Evolutionary conservation across 2,888 invertebrate species (phyloP), one percentile per base, ranked within the genome.

Genomic region (Crioceris asparagi): DNA sequence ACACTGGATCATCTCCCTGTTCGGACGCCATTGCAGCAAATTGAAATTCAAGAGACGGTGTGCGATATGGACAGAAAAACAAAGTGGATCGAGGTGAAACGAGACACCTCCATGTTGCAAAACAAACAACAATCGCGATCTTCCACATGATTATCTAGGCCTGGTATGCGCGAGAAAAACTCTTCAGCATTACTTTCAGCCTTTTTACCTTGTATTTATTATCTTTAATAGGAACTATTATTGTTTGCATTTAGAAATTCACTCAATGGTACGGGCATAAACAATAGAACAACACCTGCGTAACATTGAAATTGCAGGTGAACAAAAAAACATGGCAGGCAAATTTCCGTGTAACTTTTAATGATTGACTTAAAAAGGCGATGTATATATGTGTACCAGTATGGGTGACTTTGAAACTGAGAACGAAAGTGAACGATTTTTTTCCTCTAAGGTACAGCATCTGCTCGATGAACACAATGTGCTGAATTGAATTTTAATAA

Each of bases 171-270:
- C 47, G 50, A 54, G n/a, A 27, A 53, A 54, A 53, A 53, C 47
- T 50, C 44, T 37, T 48, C 49, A 49, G 51, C 46, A 48, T 47
- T 46, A 47, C 51, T 50, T 48, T 45, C 47, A 46, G 46, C 40
- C 49, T 53, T 50, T 50, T 54, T 51, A 55, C 55, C 57, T 57
- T 57, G 57, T 52, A 48, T 56, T 57, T 55, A 55, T 52, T 55
- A 52, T 51, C 57, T 56, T 54, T 56, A 56, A 55, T 56, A 51
- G 56, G 51, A 52, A 52, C 52, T 47, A 51, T 55, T 54, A 57
- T 55, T 52, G 50, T 51, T 49, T 50, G 46, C 46, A 46, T 55
- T 54, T 52, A 55, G 55, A 55, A 55, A 56, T 51, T 52, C 50
- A 51, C 49, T 55, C 55, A 55, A 56, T 55, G 56, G 53, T 53